Percentiles rank a stretch among this genome's conserved stretches.
Conservation (phyloP, 2,888 invertebrate species). For the Xestobium rufovillosum region DNA sequence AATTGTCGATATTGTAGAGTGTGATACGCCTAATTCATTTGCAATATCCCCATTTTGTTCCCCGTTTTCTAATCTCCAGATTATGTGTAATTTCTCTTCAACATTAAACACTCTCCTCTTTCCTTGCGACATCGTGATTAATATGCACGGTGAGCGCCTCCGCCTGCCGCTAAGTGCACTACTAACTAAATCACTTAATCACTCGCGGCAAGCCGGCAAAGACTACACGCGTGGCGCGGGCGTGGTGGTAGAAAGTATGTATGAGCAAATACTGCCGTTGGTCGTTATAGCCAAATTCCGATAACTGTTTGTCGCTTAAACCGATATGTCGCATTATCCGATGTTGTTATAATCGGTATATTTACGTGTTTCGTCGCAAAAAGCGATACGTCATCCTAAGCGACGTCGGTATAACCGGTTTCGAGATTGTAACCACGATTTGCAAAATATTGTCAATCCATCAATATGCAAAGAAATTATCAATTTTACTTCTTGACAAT, state of each 20-base stretch:
- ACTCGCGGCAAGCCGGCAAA: background rate
- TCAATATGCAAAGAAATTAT: too few species aligned
- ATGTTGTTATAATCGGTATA: too few species aligned
- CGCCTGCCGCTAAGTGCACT: background rate
- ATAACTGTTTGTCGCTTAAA: background rate
- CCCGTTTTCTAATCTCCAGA: conserved; percentile 5
- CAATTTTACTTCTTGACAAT: too few species aligned
- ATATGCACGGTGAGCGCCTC: background rate
- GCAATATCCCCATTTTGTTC: background rate
- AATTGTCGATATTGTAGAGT: conserved; percentile 2
- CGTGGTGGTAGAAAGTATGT: conserved; percentile 4
- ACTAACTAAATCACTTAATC: background rate
- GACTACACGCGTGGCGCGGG: background rate
- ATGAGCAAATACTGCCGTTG: conserved; percentile 2
- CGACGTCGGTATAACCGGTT: conserved; percentile 11
- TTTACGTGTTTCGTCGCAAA: too few species aligned
- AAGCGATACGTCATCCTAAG: too few species aligned
- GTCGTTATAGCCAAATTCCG: background rate
- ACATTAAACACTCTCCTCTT: conserved; percentile 5
- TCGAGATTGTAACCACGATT: too few species aligned
- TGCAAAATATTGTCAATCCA: too few species aligned
- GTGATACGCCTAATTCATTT: background rate
- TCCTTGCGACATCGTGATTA: conserved; percentile 2
- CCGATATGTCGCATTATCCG: too few species aligned
- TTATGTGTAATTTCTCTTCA: conserved; percentile 1